Evolutionary conservation across 2,888 invertebrate genomes (phyloP).

Genomic region (Physocephala rufipes): DNA sequence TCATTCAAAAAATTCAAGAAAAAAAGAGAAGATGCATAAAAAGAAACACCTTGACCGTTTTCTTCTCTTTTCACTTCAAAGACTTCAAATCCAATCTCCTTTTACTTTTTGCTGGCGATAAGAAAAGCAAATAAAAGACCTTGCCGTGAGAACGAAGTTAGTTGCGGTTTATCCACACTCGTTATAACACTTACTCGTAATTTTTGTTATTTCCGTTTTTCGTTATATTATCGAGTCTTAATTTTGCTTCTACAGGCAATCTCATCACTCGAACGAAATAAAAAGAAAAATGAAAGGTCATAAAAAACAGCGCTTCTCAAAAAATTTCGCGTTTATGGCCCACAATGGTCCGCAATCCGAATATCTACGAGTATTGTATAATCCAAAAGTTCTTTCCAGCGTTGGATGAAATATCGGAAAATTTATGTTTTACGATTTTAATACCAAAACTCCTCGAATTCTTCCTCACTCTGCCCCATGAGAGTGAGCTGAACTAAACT

Average conservation of each 20-base stretch:
- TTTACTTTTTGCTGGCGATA: not conserved
- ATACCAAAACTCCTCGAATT: too few relatives aligned
- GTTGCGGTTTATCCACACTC: not conserved
- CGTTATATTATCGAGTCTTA: slow-evolving; percentile 2
- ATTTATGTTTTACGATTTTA: too few relatives aligned
- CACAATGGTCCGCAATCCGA: not conserved
- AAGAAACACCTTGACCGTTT: too few relatives aligned
- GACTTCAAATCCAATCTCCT: not conserved
- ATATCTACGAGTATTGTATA: not conserved
- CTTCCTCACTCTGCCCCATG: too few relatives aligned
- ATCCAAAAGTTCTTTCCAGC: not conserved
- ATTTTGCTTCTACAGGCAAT: slow-evolving; percentile 22
- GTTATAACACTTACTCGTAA: not conserved
- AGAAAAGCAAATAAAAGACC: slow-evolving; percentile 34
- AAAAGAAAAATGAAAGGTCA: not conserved
- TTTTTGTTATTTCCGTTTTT: not conserved
- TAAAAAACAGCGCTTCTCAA: not conserved
- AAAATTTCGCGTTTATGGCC: not conserved
- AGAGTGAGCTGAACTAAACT: too few relatives aligned
- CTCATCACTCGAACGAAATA: not conserved
- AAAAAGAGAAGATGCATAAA: too few relatives aligned
- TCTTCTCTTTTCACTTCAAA: not conserved
- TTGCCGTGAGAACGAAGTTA: slow-evolving; percentile 14
- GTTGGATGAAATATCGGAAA: too few relatives aligned
- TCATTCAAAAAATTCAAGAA: too few relatives aligned